Conservation (phyloP, 2,888 invertebrate species). For the Scaptomyza reducta region DNA sequence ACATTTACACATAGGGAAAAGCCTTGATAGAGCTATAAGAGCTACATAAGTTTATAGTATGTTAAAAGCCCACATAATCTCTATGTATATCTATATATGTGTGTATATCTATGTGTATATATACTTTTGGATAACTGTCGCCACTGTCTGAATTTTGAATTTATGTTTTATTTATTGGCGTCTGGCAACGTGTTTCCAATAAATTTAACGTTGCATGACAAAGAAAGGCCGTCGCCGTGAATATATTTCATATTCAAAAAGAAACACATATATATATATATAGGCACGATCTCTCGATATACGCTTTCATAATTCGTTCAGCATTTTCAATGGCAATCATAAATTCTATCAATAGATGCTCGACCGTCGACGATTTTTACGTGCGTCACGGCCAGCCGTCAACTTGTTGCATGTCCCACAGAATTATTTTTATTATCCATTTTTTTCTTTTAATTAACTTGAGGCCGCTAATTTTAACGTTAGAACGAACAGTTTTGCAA, state of each 20-base stretch:
- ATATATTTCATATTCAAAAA: conserved; percentile 39
- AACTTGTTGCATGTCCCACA: conserved; percentile 74
- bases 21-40: too few species aligned
- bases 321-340: conserved; percentile 69
- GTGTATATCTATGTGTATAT: neutral
- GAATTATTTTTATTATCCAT: neutral
- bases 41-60: too few species aligned
- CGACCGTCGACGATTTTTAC: conserved; percentile 37
- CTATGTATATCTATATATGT: neutral
- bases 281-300: conserved; percentile 1
- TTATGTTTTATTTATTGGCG: conserved; percentile 78
- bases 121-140: conserved; percentile 8
- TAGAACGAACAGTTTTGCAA: conserved; percentile 27
- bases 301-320: conserved; percentile 52
- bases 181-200: conserved; percentile 66
- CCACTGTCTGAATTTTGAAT: conserved; percentile 42
- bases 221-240: conserved; percentile 53
- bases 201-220: conserved; percentile 60
- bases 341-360: conserved; percentile 67
- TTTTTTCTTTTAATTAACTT: conserved; percentile 53
- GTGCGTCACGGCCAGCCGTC: conserved; percentile 75
- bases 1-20: too few species aligned
- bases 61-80: neutral
- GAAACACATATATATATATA: neutral
- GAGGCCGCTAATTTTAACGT: conserved; percentile 54